A percentile compares a stretch with the other conserved stretches of the same genome.
Evolutionary conservation across 2,888 invertebrate genomes (phyloP).

Genomic region (Drosophila putrida): DNA sequence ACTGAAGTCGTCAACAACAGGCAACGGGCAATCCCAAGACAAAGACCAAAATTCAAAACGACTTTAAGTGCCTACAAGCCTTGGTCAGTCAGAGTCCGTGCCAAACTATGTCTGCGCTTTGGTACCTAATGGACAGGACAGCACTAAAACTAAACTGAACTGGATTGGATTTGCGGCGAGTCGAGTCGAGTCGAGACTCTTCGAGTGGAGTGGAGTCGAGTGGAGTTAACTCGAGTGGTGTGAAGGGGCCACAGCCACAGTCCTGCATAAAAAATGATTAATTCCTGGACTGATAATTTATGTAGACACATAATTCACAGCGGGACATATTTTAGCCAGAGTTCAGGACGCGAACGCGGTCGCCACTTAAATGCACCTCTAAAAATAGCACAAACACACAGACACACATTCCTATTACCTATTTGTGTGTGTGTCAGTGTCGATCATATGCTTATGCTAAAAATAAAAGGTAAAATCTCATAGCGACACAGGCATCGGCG

Average conservation of each 20-base stretch:
- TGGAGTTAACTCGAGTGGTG: constrained; percentile 14
- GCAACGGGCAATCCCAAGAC: constrained; percentile 45
- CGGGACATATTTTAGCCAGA: constrained; percentile 77
- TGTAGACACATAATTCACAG: constrained; percentile 83
- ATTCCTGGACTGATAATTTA: constrained; percentile 82
- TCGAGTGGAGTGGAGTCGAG: constrained; percentile 3
- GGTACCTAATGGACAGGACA: constrained; percentile 68
- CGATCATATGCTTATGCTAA: constrained; percentile 76
- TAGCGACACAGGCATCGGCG: constrained; percentile 65
- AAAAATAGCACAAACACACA: constrained; percentile 67
- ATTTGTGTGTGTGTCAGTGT: constrained; percentile 36
- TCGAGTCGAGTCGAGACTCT: not conserved
- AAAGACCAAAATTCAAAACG: constrained; percentile 67
- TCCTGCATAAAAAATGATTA: constrained; percentile 82
- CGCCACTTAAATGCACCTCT: constrained; percentile 75
- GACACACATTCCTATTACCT: constrained; percentile 5
- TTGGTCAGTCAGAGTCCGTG: constrained; percentile 42
- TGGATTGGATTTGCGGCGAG: constrained; percentile 7
- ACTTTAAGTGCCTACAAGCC: constrained; percentile 69
- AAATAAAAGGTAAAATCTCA: constrained; percentile 63
- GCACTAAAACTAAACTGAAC: constrained; percentile 6
- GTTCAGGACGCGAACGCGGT: constrained; percentile 74
- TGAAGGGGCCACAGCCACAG: constrained; percentile 25
- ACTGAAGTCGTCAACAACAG: constrained; percentile 48
- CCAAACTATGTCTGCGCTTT: constrained; percentile 58